Evolutionary conservation across 2,113 vertebrate species (phyloP).

Genomic region (Antigone vipio): DNA sequence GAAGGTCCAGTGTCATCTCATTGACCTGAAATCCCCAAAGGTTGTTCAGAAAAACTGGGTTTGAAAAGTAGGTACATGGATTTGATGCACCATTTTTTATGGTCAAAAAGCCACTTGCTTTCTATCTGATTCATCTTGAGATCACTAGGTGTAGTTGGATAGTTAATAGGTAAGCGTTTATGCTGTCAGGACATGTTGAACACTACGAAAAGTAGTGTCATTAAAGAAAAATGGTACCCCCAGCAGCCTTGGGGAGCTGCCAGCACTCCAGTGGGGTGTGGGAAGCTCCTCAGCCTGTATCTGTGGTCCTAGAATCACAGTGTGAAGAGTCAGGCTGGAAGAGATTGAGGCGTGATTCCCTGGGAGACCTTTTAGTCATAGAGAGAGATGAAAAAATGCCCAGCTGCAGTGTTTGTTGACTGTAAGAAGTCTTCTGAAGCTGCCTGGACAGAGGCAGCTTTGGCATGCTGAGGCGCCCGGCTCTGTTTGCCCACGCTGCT

Average conservation of each 20-base stretch:
- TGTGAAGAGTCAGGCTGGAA: not conserved
- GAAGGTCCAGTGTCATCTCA: not conserved
- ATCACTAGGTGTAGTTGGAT: not conserved
- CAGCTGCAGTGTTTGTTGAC: slow-evolving; percentile 14
- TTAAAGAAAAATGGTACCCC: not conserved
- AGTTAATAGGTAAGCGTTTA: not conserved
- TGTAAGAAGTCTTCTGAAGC: not conserved
- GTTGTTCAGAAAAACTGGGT: not conserved
- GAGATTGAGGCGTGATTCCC: not conserved
- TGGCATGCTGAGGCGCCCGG: not conserved
- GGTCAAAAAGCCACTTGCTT: not conserved
- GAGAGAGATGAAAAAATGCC: not conserved
- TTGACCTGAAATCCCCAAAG: not conserved
- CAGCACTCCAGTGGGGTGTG: not conserved
- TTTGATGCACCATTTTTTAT: not conserved
- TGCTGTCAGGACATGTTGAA: not conserved
- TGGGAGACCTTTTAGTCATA: slow-evolving; percentile 30
- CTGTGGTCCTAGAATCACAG: not conserved
- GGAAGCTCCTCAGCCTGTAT: not conserved
- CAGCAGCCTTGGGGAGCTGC: not conserved
- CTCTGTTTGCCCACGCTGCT: not conserved
- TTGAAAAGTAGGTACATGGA: not conserved
- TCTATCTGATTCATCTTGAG: not conserved
- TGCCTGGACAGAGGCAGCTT: not conserved
- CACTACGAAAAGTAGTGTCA: not conserved